Evolutionary conservation across 2,888 invertebrate genomes (phyloP).

Genomic region (Serripes groenlandicus): DNA sequence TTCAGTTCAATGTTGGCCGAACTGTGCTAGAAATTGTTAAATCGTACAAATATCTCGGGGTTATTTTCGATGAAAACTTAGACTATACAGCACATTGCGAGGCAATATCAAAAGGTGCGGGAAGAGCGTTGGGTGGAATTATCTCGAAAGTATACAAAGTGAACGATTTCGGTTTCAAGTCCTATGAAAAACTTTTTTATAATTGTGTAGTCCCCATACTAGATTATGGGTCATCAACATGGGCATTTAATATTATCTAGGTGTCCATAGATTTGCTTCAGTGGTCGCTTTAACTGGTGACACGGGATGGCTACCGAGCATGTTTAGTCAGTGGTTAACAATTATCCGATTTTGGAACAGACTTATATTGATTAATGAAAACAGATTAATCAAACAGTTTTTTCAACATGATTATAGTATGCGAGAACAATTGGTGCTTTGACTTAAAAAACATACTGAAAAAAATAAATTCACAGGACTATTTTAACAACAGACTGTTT

Average conservation of each 20-base stretch:
- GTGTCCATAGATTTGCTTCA: slow-evolving; percentile 42
- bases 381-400: slow-evolving; percentile 12
- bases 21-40: slow-evolving; percentile 30
- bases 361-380: slow-evolving; percentile 16
- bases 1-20: slow-evolving; percentile 40
- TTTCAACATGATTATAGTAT: slow-evolving; percentile 20
- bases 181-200: slow-evolving; percentile 37
- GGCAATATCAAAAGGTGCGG: slow-evolving; percentile 21
- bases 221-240: slow-evolving; percentile 13
- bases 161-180: slow-evolving; percentile 47
- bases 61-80: slow-evolving; percentile 39
- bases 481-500: background rate
- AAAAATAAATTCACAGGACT: background rate
- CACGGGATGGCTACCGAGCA: slow-evolving; percentile 40
- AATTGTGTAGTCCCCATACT: slow-evolving; percentile 35
- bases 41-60: slow-evolving; percentile 55
- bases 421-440: slow-evolving; percentile 27
- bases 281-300: slow-evolving; percentile 36
- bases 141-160: slow-evolving; percentile 41
- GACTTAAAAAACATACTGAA: background rate
- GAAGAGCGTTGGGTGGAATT: slow-evolving; percentile 36
- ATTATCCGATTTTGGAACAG: slow-evolving; percentile 48
- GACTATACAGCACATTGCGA: slow-evolving; percentile 20
- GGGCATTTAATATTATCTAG: slow-evolving; percentile 43
- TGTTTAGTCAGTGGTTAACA: slow-evolving; percentile 29